Base-by-base conservation (phyloP, 2,888 invertebrate species). In the Steinernema hermaphroditum region DNA sequence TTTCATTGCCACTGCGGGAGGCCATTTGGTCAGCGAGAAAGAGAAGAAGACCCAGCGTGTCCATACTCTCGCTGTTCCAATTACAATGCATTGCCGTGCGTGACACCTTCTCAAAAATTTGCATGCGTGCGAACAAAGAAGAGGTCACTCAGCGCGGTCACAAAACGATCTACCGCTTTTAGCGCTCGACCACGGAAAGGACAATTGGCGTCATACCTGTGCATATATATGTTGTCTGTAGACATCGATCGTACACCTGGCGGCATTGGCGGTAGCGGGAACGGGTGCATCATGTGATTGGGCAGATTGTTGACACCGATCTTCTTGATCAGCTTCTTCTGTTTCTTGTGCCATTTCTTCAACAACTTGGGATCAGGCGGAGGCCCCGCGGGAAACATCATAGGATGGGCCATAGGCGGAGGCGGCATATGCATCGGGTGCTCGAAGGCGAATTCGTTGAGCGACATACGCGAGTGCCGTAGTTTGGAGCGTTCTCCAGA, bases 291-390 rank as follows among this genome's bases (percentile, higher is more conserved):
- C 62, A 62, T 62, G 29, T 62, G 62, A 32, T 29, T 29, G 6
- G 14, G 62, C 29, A 62, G 6, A 19, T 62, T 62, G 2, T 29
- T 34, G 16, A 32, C 19, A 14, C 62, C 62, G 19, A 62, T 62
- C 32, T 62, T 62, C 34, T 62, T 62, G 32, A 62, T 62, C 16
- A 62, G 22, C 32, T 62, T 62, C 32, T 62, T 62, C 34, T 62
- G 62, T 16, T 62, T 62, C 62, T 62, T 62, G 32, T 62, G 62
- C 62, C 62, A 62, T 19, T 62, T 62, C 62, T 62, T 62, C 16
- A 62, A 32, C n/a, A 62, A 32, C 32, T 62, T 62, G 32, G 62
- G 62, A 29, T 62, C 62, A 4, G 29, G 29, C n/a, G 62, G 62
- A 14, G 62, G 62, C 16, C 62, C 62, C 6, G 54, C 16, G 22